Percentiles rank a stretch among this genome's conserved stretches.
Evolutionary conservation across 1,140 invertebrate genomes (phyloP).

Genomic region (Megalopta genalis): DNA sequence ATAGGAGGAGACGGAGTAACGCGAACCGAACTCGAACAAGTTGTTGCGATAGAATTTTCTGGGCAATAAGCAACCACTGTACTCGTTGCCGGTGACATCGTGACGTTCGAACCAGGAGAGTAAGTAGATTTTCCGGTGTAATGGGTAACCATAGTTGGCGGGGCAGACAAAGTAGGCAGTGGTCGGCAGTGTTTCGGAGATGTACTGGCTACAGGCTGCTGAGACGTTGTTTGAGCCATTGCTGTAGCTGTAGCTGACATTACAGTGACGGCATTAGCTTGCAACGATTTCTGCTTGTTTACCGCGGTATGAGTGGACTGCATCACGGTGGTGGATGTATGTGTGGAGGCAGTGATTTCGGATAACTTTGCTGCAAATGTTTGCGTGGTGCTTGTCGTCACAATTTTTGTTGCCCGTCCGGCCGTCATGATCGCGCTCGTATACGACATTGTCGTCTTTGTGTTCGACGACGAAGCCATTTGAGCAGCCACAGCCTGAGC

Average conservation of each 20-base stretch:
- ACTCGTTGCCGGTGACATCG: constrained; percentile 52
- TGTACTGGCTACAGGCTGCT: constrained; percentile 69
- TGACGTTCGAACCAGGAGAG: constrained; percentile 57
- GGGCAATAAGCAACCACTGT: constrained; percentile 56
- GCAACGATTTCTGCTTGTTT: constrained; percentile 65
- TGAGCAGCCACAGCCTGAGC: constrained; percentile 75
- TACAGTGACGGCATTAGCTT: constrained; percentile 59
- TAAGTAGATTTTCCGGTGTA: constrained; percentile 75
- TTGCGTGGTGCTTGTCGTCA: constrained; percentile 79
- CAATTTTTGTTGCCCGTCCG: constrained; percentile 78
- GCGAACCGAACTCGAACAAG: constrained; percentile 62
- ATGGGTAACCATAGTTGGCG: constrained; percentile 72
- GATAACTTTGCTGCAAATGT: constrained; percentile 84
- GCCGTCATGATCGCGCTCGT: constrained; percentile 83
- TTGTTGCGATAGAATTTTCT: constrained; percentile 50
- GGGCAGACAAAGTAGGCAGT: constrained; percentile 79
- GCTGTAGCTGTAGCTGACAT: constrained; percentile 66
- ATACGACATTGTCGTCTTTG: constrained; percentile 84
- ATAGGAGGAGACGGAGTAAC: constrained; percentile 70
- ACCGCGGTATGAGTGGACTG: constrained; percentile 67
- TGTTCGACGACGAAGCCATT: constrained; percentile 78
- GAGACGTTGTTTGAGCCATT: constrained; percentile 66
- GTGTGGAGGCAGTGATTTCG: constrained; percentile 77
- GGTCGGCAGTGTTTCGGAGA: constrained; percentile 81
- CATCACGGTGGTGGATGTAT: constrained; percentile 65